Base-by-base conservation (phyloP, 2,888 invertebrate species). In the Oscheius sp. region DNA sequence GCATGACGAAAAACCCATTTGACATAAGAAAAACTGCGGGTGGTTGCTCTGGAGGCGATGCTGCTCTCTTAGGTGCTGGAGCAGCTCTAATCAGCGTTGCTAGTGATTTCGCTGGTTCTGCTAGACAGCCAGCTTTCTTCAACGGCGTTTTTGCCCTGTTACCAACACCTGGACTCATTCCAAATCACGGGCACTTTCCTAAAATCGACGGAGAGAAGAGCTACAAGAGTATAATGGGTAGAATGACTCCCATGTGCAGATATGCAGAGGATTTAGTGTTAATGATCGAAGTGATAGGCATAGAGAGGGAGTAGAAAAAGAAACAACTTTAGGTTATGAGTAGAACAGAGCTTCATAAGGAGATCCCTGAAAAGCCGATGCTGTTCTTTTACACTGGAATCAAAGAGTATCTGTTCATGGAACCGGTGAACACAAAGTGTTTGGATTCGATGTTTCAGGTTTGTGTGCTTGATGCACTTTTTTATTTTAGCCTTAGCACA, bases 21-120 rank as follows among this genome's bases (percentile, higher is more conserved):
- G 74, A 74, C 51, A 33, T 58, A 13, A 37, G 74, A 33, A 55
- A 70, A 29, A 74, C 59, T 35, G 37, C 32, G 2, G 74, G 74
- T 58, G 74, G 74, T 35, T 74, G 70, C 21, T 57, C 57, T 59
- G 74, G 74, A 42, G 74, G 74, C 2, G 74, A 74, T 21, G 74
- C 55, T 33, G 74, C 74, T 10, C 50, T 70, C 9, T 13, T 55
- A 13, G 66, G 66, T 1, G 68, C 74, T 32, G 74, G 59, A 21
- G 74, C 68, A 9, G 21, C 48, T 53, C 13, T 74, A 50, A 68
- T 74, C 51, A 51, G 21, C 50, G n/a, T 72, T 32, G 72, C 47
- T 32, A 72, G 72, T 37, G 72, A 72, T n/a, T 50, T 51, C 29
- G 60, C 33, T 9, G 72, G 72, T 29, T 60, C 60, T 50, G 42